Percentiles rank a stretch among this genome's conserved stretches.
Conservation (phyloP, 2,888 invertebrate genomes). For the Reticulitermes lucifugus region DNA sequence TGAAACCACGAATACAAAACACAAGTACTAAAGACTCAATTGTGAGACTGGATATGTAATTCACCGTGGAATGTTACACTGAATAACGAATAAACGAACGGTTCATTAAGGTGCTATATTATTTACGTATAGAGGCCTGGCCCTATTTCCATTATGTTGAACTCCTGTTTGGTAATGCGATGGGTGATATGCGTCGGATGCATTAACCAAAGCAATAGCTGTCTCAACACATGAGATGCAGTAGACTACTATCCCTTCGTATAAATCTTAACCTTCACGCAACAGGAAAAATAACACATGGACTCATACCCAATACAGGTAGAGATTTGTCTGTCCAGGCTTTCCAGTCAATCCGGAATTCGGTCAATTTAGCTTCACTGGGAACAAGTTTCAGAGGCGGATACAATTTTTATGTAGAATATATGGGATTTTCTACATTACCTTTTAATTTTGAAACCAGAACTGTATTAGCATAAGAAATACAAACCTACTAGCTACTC, state of each 20-base stretch:
- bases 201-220: not conserved
- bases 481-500: no score
- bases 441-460: no score
- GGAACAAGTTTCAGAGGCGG: constrained; percentile 2
- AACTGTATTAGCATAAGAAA: no score
- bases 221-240: not conserved
- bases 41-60: no score
- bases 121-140: no score
- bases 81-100: no score
- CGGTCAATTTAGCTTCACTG: not conserved
- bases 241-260: not conserved
- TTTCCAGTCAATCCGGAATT: not conserved
- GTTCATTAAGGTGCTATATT: no score
- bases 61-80: no score
- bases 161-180: not conserved
- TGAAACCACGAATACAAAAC: no score
- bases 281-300: not conserved
- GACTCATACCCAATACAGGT: not conserved
- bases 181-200: not conserved
- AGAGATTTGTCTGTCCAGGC: not conserved
- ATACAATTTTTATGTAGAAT: not conserved
- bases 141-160: no score
- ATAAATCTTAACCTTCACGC: not conserved
- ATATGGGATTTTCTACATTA: not conserved
- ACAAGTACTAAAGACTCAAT: no score